Evolutionary conservation across 2,797 vertebrate species (phyloP).

Genomic region (Lithobates sylvaticus): DNA sequence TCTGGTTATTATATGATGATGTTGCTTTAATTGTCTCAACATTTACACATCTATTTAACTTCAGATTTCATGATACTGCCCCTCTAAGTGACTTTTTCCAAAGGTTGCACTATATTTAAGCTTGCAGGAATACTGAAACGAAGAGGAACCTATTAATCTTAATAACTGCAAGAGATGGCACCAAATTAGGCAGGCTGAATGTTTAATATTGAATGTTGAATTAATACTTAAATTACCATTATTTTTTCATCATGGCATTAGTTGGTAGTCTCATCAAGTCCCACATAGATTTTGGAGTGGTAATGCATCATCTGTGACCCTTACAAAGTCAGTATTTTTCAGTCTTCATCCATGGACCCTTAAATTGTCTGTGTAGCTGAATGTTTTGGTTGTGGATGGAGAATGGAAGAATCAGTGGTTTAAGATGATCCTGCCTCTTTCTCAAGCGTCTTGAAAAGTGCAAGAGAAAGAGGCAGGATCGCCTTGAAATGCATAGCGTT

Average conservation of each 20-base stretch:
- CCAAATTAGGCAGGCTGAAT: slow-evolving; percentile 46
- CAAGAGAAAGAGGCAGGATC: too few relatives aligned
- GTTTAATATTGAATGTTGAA: slow-evolving; percentile 34
- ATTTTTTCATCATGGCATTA: slow-evolving; percentile 41
- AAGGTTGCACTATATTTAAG: neutral
- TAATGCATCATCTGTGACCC: neutral
- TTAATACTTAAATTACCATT: slow-evolving; percentile 51
- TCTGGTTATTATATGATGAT: neutral
- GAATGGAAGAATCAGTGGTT: too few relatives aligned
- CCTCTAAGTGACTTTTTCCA: neutral
- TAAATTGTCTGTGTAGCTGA: too few relatives aligned
- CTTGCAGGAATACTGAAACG: neutral
- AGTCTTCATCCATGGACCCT: too few relatives aligned
- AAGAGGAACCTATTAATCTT: slow-evolving; percentile 41
- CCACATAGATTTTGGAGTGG: neutral
- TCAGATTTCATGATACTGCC: neutral
- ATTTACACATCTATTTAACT: neutral
- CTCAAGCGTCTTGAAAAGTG: too few relatives aligned
- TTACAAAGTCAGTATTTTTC: slow-evolving; percentile 12
- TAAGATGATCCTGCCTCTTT: too few relatives aligned
- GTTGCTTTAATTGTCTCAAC: neutral
- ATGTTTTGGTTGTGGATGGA: too few relatives aligned
- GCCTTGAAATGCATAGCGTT: too few relatives aligned
- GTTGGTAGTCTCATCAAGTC: slow-evolving; percentile 8
- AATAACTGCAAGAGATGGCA: slow-evolving; percentile 27